Base-by-base conservation (phyloP, 35 echinoderm and acorn worm species). In the Heliocidaris tuberculata region DNA sequence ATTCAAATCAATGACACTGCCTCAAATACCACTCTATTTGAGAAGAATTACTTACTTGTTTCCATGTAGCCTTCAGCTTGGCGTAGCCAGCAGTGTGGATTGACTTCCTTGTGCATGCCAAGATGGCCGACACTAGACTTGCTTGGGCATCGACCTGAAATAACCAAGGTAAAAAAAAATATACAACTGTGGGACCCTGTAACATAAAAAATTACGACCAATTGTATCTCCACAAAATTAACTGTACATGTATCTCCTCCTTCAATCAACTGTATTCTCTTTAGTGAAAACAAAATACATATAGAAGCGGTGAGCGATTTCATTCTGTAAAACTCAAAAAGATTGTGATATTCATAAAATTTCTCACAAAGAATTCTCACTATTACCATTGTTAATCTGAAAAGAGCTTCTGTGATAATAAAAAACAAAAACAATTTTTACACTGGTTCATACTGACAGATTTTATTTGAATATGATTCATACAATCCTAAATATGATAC, bases 31-130 rank as follows among this genome's bases (percentile, higher is more conserved):
- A 56, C 52, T 13, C 15, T 0, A 56, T 56, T 56, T 52, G 7
- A 70, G 60, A 27, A 21, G 60, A 10, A 4, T 35, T 27, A 85
- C 89, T 94, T 96, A 97, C 98, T 97, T 96, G 48, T 86, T 96
- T 97, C 98, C 98, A 99, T 7, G 95, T 87, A 15, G 94, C 86
- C 70, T 93, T 97, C 4, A 99, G 96, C 93, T 97, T 97, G 49
- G 90, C 32, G 49, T 94, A 97, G 7, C 94, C 94, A 13, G 96
- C 94, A 30, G 35, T 71, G 29, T 88, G 94, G n/a, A 99, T 85
- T 50, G 96, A 97, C 85, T 54, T 60, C 49, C 94, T 96, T 49
- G 92, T 42, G 86, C 94, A 94, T 17, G 94, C 94, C 30, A 99
- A 90, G 6, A 95, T 96, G 50, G 96, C 98, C 54, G 97, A 97